These are phyloP conservation scores for Nycticorax nycticorax DNA, from an alignment of 2,113 vertebrate species.

Conservation along the genomic window DNA sequence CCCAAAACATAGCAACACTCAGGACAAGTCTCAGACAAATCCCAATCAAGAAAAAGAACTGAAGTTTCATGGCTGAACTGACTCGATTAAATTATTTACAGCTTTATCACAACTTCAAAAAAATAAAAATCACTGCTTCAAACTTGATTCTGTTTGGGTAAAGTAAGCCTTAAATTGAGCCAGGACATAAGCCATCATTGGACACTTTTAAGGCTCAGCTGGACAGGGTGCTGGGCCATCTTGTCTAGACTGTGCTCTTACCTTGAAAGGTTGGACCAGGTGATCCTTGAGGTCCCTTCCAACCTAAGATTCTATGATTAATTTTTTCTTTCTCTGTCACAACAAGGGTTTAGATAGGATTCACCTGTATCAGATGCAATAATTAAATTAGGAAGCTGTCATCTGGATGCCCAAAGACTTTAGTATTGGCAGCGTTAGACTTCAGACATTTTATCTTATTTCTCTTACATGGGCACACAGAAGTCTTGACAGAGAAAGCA, in stretches of 20 bases:
- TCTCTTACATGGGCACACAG: background rate
- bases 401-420: background rate
- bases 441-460: background rate
- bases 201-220: too few relatives aligned
- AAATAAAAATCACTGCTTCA: background rate
- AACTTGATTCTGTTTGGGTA: background rate
- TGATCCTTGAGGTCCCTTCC: too few relatives aligned
- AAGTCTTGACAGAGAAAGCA: background rate
- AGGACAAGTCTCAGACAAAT: background rate
- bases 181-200: background rate
- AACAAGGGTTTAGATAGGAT: background rate
- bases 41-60: background rate
- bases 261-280: too few relatives aligned
- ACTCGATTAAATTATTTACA: background rate
- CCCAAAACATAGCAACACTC: background rate
- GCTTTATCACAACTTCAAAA: background rate
- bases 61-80: background rate
- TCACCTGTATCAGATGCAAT: background rate
- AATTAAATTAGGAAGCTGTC: background rate
- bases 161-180: background rate
- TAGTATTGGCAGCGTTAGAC: background rate
- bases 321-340: background rate
- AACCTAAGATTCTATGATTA: background rate
- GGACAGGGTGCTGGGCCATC: too few relatives aligned
- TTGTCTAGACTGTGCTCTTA: too few relatives aligned